These are phyloP conservation scores for Saturnia pavonia DNA, from an alignment of 2,888 invertebrate genomes.

Conservation along the genomic window DNA sequence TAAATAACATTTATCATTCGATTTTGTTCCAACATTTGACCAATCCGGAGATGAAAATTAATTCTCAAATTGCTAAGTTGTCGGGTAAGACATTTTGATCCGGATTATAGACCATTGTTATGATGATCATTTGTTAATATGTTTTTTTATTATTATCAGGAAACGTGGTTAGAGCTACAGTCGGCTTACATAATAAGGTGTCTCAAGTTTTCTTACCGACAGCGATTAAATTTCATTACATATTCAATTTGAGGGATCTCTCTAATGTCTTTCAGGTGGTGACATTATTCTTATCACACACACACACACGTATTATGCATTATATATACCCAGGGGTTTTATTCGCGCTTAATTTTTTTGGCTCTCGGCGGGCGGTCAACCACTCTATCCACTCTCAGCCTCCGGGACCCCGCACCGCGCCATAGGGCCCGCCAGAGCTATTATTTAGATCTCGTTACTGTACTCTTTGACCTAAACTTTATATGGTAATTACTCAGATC, in stretches of 20 bases:
- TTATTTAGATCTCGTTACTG: no score
- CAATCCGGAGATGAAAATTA: conserved; percentile 91
- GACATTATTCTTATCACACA: conserved; percentile 7
- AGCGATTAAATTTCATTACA: conserved; percentile 97
- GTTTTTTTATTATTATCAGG: conserved; percentile 46
- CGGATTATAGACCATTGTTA: neutral
- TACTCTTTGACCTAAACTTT: no score
- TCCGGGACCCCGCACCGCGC: no score
- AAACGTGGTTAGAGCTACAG: conserved; percentile 90
- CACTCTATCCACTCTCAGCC: no score
- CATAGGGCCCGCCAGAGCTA: no score
- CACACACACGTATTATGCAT: no score
- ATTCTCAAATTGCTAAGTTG: conserved; percentile 85
- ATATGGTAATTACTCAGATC: no score
- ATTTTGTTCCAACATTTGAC: conserved; percentile 93
- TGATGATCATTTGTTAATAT: neutral
- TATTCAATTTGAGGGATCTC: conserved; percentile 96
- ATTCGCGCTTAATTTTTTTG: no score
- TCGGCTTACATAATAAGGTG: conserved; percentile 92
- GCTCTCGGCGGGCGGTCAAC: no score
- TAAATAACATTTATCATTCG: conserved; percentile 93
- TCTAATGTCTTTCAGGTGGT: conserved; percentile 96
- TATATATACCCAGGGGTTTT: no score
- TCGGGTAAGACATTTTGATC: conserved; percentile 60
- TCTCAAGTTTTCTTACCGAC: conserved; percentile 95